These are phyloP conservation scores for Cetonia aurata DNA, from an alignment of 2,888 invertebrate species.

Conservation along the genomic window DNA sequence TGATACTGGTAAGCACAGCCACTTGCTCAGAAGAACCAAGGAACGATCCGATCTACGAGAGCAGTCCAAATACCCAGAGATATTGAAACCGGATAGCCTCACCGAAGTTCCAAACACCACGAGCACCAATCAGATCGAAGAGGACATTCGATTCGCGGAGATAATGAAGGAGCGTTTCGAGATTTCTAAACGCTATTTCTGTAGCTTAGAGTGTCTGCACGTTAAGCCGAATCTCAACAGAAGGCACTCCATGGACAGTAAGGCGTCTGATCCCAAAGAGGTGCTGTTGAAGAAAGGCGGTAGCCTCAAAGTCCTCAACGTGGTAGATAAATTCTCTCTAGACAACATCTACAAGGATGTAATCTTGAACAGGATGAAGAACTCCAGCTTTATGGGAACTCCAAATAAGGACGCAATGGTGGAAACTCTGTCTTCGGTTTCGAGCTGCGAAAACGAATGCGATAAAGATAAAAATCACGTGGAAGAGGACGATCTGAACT, in stretches of 20 bases:
- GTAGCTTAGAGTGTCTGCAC: conserved; percentile 37
- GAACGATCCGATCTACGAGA: conserved; percentile 18
- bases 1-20: conserved; percentile 15
- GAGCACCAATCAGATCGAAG: conserved; percentile 34
- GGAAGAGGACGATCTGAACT: conserved; percentile 44
- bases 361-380: conserved; percentile 33
- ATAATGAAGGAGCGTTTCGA: conserved; percentile 45
- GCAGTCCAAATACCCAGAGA: not conserved
- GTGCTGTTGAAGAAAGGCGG: conserved; percentile 17
- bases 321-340: conserved; percentile 41
- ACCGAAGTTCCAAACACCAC: conserved; percentile 44
- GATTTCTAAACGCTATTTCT: conserved; percentile 43
- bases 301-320: conserved; percentile 36
- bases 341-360: conserved; percentile 44
- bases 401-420: conserved; percentile 38
- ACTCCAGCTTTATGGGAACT: conserved; percentile 39
- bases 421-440: conserved; percentile 45
- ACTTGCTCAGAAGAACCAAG: conserved; percentile 29
- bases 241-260: conserved; percentile 37
- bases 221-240: conserved; percentile 17
- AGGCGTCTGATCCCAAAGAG: not conserved
- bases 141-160: conserved; percentile 39
- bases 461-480: conserved; percentile 32
- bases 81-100: conserved; percentile 19
- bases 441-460: conserved; percentile 32